Evolutionary conservation across 2,113 vertebrate species (phyloP), one percentile per base, ranked within the genome.

Genomic region (Tychaedon coryphoeus): DNA sequence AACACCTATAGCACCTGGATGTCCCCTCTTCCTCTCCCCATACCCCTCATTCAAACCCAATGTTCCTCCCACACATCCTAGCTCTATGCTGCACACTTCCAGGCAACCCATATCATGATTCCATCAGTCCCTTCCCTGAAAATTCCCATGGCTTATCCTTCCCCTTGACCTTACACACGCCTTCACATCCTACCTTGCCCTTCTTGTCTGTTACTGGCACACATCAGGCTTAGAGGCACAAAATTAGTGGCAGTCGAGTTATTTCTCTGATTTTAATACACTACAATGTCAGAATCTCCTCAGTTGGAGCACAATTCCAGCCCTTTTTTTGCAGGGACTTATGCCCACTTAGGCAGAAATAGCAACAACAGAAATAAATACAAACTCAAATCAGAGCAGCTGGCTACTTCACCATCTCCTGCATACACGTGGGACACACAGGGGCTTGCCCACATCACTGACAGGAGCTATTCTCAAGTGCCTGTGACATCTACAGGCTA

Each of bases 21-120:
- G 16, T 14, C 8, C 33, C 14, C 19, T n/a, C 0, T 36, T 66
- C 56, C 18, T 88, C 57, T 73, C 12, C 22, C 19, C 38, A 45
- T 3, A 74, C 0, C 13, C 28, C 9, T 5, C 14, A 81, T 22
- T 23, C 51, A 77, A 77, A 71, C 3, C 51, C n/a, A n/a, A 0
- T 7, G 16, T 16, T 82, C 58, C 26, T 77, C 15, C 12, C 48
- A 57, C 33, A 22, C 6, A 50, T 33, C 70, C 33, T 23, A 50
- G 20, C 19, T 72, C 57, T 64, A 3, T 28, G 45, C 16, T 58
- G 56, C 40, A 34, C 2, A 0, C 26, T 75, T 82, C 38, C 28
- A 57, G 25, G 31, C 24, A 81, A 17, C 18, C 23, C 8, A 2
- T 29, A 75, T 31, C 16, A 31, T 19, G 47, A 61, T 34, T 61